Base-by-base conservation (phyloP, 2,888 invertebrate species). In the Brachyptera risi region DNA sequence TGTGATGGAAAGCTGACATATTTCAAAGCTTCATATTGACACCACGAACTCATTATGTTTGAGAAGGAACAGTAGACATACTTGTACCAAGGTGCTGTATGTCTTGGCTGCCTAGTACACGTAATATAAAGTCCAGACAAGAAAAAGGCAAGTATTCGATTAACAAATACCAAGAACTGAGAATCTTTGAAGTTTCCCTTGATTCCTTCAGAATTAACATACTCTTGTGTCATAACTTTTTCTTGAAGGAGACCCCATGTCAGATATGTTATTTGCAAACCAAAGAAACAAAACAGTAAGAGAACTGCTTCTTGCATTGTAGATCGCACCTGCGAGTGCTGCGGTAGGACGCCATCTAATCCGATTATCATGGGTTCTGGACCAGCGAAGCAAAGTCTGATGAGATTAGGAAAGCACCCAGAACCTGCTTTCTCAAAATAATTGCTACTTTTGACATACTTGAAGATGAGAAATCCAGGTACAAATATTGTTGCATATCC, bases 31-130 rank as follows among this genome's bases (percentile, higher is more conserved):
- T 99, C 99, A 74, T 99, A 99, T 77, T 99, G 99, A 76, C 96
- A 98, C 98, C 98, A 99, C 51, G 96, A 96, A 73, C 96, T 96
- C 83, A 99, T 85, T 66, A 98, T 92, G 76, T 99, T 99, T 15
- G 96, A 95, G 70, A 99, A 86, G 2, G 97, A 94, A 72, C 96
- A 95, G 79, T 88, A 98, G 0, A 91, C 89, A 77, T 96, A 98
- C 78, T 95, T 92, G 76, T 94, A 96, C 11, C 96, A 79, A 0
- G 99, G 97, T 58, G 92, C 90, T 23, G 84, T 83, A 70, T 91
- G 88, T 15, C 86, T 79, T 0, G 85, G 82, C 63, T 85, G 84
- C n/a, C 83, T 77, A 42, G 78, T 74, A 49, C 81, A 68, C 17
- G 80, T 65, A 61, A 93, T 78, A 66, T 89, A 86, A 7, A 79